Percentiles rank a stretch among this genome's conserved stretches.
phyloP scores from a whole-genome alignment of 2,113 vertebrate genomes.

The Rhinoderma darwinii region DNA sequence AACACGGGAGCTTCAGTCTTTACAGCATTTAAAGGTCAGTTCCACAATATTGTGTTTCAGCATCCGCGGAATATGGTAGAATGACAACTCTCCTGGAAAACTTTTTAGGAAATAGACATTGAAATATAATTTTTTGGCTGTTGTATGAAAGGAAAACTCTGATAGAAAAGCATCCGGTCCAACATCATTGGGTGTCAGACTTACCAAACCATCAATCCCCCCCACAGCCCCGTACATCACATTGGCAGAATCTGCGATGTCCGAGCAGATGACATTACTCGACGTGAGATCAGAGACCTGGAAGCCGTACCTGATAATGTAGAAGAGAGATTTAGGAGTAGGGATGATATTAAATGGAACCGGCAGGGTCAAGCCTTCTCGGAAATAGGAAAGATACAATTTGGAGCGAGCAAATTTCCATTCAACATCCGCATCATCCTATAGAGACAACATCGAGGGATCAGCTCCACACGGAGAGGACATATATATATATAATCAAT shows the following conservation, averaged over 20 bases:
- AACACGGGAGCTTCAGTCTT: no score
- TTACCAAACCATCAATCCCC: neutral
- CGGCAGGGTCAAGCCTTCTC: slow-evolving; percentile 86
- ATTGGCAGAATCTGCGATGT: neutral
- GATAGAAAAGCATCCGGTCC: no score
- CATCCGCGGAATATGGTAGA: neutral
- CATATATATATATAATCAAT: neutral
- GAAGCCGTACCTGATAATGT: slow-evolving; percentile 76
- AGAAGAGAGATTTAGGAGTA: slow-evolving; percentile 84
- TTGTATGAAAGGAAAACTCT: no score
- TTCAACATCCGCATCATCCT: slow-evolving; percentile 90
- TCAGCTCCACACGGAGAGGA: neutral
- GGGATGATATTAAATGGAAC: slow-evolving; percentile 90
- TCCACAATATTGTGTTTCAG: neutral
- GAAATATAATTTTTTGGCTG: no score
- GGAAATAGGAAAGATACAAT: slow-evolving; percentile 88
- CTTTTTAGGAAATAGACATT: neutral
- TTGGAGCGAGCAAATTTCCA: slow-evolving; percentile 93
- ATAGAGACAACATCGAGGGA: neutral
- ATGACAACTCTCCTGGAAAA: neutral
- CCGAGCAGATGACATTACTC: neutral
- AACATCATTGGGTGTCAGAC: neutral
- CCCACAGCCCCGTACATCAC: neutral
- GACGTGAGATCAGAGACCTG: neutral
- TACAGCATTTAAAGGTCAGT: neutral